These are phyloP conservation scores for Engystomops pustulosus DNA, from an alignment of 2,113 vertebrate genomes.

Conservation along the genomic window DNA sequence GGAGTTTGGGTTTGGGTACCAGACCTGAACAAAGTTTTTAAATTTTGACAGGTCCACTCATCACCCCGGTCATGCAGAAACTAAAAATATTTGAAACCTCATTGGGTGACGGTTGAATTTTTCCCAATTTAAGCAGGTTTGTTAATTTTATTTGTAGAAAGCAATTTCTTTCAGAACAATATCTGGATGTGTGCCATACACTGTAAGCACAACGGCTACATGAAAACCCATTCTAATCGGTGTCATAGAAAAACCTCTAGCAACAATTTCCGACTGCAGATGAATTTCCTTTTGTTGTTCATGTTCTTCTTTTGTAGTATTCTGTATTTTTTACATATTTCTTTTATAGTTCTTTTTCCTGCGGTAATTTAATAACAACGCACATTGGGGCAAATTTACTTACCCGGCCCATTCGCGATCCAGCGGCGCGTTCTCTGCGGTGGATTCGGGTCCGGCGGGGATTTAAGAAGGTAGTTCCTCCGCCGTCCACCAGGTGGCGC, in stretches of 20 bases:
- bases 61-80: too few relatives aligned
- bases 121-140: not conserved
- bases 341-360: too few relatives aligned
- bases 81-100: not conserved
- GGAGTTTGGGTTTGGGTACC: too few relatives aligned
- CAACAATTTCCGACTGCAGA: constrained; percentile 61
- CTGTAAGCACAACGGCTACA: not conserved
- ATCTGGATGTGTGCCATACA: not conserved
- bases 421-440: too few relatives aligned
- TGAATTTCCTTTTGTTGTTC: constrained; percentile 55
- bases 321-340: constrained; percentile 46
- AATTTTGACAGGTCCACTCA: too few relatives aligned
- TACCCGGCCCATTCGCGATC: too few relatives aligned
- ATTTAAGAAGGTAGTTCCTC: too few relatives aligned
- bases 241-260: constrained; percentile 56
- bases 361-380: constrained; percentile 21
- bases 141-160: not conserved
- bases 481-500: too few relatives aligned
- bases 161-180: not conserved
- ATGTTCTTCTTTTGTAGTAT: constrained; percentile 18
- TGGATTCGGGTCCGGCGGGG: too few relatives aligned
- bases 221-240: constrained; percentile 49
- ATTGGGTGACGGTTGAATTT: not conserved
- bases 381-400: too few relatives aligned
- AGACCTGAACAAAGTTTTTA: too few relatives aligned